Base-by-base conservation (phyloP, 1,140 invertebrate species). In the Triops longicaudatus region DNA sequence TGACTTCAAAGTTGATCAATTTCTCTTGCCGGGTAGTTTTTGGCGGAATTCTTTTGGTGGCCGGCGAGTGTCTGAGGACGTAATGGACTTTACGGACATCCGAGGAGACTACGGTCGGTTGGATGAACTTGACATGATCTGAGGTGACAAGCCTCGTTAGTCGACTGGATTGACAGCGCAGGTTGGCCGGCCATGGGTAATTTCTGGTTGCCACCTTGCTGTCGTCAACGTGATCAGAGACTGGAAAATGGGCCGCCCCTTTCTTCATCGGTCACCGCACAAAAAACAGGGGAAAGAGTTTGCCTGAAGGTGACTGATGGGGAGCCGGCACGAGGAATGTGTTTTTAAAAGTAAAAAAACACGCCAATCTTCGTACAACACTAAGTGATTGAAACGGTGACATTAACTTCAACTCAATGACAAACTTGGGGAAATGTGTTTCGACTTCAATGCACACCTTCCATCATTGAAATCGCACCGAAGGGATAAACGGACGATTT, bases 181-280 rank as follows among this genome's bases (percentile, higher is more conserved):
- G 63, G 42, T 63, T 43, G 74, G 63, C 74, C 43, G 74, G 74
- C 74, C 43, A 43, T 44, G 74, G 74, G 74, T 75, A 75, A 75
- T 75, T 75, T 75, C 74, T 63, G 63, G 74, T 50, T 63, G 74
- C 74, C 74, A 75, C 63, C 74, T 75, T 75, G 74, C 43, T 63
- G 74, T 75, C 74, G 74, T 75, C 74, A 75, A 75, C 74, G 42
- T 50, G 63, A 75, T 63, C 74, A 75, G 74, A 43, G 74, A 63
- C 27, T 50, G 74, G 63, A 75, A 75, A 43, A 75, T 75, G 42
- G 63, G 26, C 74, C 73, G 31, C 31, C 27, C 31, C 9, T 37
- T 37, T 10, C 73, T 74, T 31, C 28, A 22, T 74, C 73, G 50
- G 50, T 63, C 50, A 63, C 17, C 17, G 50, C 50, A 63, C 50